Base-by-base conservation (phyloP, 1,140 invertebrate genomes). In the Macrocentrus cingulum region DNA sequence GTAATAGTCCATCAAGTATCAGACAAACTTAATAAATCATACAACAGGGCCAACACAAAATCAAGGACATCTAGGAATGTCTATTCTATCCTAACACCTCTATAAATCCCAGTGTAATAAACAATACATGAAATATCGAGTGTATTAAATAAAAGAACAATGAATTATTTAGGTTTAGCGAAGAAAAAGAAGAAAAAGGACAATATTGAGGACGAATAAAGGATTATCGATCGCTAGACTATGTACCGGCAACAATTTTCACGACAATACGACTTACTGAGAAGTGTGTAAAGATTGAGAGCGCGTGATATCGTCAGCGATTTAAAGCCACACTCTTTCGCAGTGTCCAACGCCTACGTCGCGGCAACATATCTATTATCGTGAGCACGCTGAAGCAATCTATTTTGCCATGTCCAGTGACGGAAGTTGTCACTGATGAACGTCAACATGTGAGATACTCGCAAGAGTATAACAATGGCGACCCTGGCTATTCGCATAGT, bases 351-450 rank as follows among this genome's bases (percentile, higher is more conserved):
- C 32, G 50, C 32, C 34, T 34, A 52, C 32, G 25, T 39, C 29
- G 16, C 32, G 22, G 39, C 22, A 16, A 13, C 22, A 16, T 44
- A 25, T 53, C 51, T 53, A 53, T 42, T 42, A 44, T 13, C 22
- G 15, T 20, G 16, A 13, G 16, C 37, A 54, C 19, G 37, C 39
- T 29, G 39, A 11, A 54, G 37, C n/a, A 54, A 54, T 54, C 51
- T 54, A 54, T 54, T 42, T 20, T 15, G 41, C 2, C 1, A 54
- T 54, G 39, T 54, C 39, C 2, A 54, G 37, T 54, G 51, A 54
- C 51, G 51, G 51, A 54, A 54, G 51, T 54, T 8, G 39, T 8
- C 22, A 13, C 37, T 54, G 51, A 54, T 54, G 37, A 54, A 54
- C 51, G 44, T 29, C 39, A 29, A 25, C 51, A 54, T 23, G 37